A percentile compares a stretch with the other conserved stretches of the same genome.
Conservation (phyloP, 2,113 vertebrate species). For the Ochotona princeps region DNA sequence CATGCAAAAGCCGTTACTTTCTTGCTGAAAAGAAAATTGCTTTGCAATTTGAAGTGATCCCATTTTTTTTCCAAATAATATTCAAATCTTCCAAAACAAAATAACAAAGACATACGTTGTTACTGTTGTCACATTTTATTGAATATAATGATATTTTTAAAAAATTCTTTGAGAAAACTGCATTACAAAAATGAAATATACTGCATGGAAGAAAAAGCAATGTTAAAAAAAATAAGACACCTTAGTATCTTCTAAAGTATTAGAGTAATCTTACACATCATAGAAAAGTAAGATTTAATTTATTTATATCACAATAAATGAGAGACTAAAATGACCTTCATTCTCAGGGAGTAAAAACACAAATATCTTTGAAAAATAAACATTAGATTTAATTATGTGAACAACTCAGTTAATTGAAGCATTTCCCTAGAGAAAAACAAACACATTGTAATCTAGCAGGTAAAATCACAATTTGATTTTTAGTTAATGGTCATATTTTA, state of each 20-base stretch:
- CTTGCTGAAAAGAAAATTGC: neutral
- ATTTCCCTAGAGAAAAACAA: neutral
- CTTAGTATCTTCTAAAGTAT: neutral
- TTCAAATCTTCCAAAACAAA: neutral
- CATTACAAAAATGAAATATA: neutral
- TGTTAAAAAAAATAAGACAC: neutral
- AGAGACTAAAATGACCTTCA: neutral
- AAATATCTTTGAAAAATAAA: neutral
- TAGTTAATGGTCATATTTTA: constrained; percentile 17
- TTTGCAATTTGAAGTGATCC: neutral
- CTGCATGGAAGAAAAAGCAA: neutral
- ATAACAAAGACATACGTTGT: neutral
- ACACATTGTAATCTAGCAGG: neutral
- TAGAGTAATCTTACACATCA: neutral
- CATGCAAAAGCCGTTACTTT: neutral
- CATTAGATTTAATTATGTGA: neutral
- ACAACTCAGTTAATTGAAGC: neutral
- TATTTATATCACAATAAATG: neutral
- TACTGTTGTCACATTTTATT: neutral
- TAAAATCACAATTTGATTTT: neutral
- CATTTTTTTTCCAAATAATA: neutral
- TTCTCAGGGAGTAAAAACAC: neutral
- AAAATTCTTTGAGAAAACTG: neutral
- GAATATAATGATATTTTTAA: neutral
- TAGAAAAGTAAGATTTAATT: neutral